phyloP scores from a whole-genome alignment of 2,797 vertebrate species.

The Oryzias dopingdopingensis region DNA sequence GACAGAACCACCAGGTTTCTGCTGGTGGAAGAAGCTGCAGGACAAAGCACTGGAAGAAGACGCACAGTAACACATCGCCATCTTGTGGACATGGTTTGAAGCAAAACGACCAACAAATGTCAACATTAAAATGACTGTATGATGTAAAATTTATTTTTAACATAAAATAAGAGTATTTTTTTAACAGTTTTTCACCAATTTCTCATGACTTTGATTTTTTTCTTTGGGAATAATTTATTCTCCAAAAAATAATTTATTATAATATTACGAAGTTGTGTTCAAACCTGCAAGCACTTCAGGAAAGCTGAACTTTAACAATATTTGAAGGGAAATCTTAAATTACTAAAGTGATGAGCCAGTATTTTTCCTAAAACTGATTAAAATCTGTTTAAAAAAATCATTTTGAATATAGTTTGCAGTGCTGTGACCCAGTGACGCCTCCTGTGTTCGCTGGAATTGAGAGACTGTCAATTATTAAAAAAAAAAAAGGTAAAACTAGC shows the following conservation, averaged over 20 bases:
- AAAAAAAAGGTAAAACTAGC: too few species aligned
- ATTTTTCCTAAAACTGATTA: neutral
- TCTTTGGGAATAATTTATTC: neutral
- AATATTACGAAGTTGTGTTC: neutral
- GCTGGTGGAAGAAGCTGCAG: conserved; percentile 3
- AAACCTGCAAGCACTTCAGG: neutral
- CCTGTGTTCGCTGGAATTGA: too few species aligned
- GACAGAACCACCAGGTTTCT: neutral
- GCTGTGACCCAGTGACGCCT: too few species aligned
- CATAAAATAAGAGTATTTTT: conserved; percentile 8
- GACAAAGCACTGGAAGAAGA: neutral
- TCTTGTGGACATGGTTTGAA: conserved; percentile 15
- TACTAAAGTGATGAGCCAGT: conserved; percentile 7
- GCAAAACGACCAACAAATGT: neutral
- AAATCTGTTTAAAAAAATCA: neutral
- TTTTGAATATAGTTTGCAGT: neutral
- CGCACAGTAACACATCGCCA: neutral
- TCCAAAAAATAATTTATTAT: neutral
- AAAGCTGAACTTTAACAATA: conserved; percentile 8
- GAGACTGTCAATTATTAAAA: too few species aligned
- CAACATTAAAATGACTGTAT: neutral
- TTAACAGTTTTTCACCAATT: neutral
- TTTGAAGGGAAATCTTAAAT: conserved; percentile 4
- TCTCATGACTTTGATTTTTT: neutral
- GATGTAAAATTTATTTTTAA: neutral